Conservation (phyloP, 2,113 vertebrate species). For the Oceanodroma tethys region DNA sequence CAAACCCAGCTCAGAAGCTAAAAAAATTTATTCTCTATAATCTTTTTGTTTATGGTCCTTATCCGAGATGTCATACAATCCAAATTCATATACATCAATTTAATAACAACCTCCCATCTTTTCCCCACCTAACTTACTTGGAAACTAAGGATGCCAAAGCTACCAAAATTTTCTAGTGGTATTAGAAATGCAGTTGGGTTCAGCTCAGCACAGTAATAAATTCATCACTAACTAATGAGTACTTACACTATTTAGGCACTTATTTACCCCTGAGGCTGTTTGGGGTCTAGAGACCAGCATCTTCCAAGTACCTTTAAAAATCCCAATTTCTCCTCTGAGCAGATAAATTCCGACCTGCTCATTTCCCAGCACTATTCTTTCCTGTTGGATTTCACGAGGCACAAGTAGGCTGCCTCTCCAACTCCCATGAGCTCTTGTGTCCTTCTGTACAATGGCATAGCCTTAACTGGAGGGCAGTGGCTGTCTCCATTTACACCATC, state of each 20-base stretch:
- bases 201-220: not conserved
- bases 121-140: not conserved
- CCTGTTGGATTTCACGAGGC: rapidly evolving
- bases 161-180: not conserved
- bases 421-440: not conserved
- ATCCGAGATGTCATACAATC: not conserved
- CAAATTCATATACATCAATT: not conserved
- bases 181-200: not conserved
- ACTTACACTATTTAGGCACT: not conserved
- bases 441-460: not conserved
- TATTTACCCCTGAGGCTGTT: not conserved
- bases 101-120: not conserved
- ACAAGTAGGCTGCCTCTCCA: not conserved
- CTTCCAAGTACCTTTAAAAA: not conserved
- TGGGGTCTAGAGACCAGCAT: not conserved
- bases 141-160: not conserved
- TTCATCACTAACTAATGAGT: not conserved
- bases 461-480: not conserved
- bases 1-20: not conserved
- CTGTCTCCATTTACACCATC: not conserved
- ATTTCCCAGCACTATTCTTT: not conserved
- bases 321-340: not conserved
- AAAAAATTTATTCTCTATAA: not conserved
- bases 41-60: not conserved
- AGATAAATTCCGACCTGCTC: not conserved